These are phyloP conservation scores for Beris morrisii DNA, from an alignment of 2,888 invertebrate species.

Conservation along the genomic window DNA sequence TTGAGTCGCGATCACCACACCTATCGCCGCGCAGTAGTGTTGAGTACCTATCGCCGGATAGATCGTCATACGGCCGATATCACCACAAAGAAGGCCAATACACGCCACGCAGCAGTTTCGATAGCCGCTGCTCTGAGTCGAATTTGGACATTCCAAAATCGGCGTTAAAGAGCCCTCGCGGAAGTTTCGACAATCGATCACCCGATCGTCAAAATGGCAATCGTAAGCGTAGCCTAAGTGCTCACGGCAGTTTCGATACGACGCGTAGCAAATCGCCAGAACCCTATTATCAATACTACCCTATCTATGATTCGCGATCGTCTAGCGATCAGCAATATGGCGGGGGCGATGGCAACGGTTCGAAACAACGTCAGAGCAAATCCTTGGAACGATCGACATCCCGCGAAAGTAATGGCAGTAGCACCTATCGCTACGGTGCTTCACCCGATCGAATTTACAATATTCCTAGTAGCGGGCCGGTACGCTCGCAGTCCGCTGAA, in stretches of 20 bases:
- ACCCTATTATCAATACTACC: slow-evolving; percentile 54
- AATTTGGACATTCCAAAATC: slow-evolving; percentile 49
- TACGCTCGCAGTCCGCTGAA: slow-evolving; percentile 55
- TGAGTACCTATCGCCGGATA: slow-evolving; percentile 54
- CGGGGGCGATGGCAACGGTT: not conserved
- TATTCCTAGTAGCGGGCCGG: slow-evolving; percentile 45
- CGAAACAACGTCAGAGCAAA: slow-evolving; percentile 49
- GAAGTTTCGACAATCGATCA: slow-evolving; percentile 49
- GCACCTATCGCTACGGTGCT: slow-evolving; percentile 49
- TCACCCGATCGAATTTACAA: slow-evolving; percentile 54
- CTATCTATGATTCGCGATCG: slow-evolving; percentile 54
- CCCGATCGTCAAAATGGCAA: slow-evolving; percentile 42
- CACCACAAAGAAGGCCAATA: slow-evolving; percentile 25
- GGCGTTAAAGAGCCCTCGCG: slow-evolving; percentile 46
- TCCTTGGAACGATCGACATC: slow-evolving; percentile 55
- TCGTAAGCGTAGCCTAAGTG: slow-evolving; percentile 54
- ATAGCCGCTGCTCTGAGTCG: slow-evolving; percentile 52
- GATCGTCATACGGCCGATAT: slow-evolving; percentile 48
- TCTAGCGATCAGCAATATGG: slow-evolving; percentile 50
- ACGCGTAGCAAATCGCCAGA: slow-evolving; percentile 44
- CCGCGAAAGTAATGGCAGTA: slow-evolving; percentile 52
- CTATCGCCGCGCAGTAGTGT: slow-evolving; percentile 53
- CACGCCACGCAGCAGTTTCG: slow-evolving; percentile 54
- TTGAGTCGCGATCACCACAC: slow-evolving; percentile 53
- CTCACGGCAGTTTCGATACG: slow-evolving; percentile 54